These are phyloP conservation scores for Dione juno DNA, from an alignment of 2,888 invertebrate species.

Conservation along the genomic window DNA sequence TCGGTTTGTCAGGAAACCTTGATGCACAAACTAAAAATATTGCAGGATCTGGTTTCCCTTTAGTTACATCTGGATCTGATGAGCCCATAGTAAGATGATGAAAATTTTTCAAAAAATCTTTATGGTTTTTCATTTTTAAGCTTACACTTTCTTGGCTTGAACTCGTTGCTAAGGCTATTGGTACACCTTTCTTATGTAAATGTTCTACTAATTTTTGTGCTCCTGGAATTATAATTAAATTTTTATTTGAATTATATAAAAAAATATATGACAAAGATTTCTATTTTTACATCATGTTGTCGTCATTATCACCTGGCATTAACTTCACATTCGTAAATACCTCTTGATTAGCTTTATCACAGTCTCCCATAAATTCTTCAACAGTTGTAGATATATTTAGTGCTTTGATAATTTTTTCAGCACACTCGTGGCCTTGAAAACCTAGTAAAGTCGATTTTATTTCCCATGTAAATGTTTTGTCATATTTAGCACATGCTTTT, in stretches of 20 bases:
- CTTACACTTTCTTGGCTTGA: conserved; percentile 88
- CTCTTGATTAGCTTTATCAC: conserved; percentile 78
- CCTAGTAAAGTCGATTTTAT: conserved; percentile 89
- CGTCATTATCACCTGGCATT: conserved; percentile 90
- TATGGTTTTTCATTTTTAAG: conserved; percentile 86
- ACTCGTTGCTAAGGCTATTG: conserved; percentile 94
- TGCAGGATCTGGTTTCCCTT: conserved; percentile 94
- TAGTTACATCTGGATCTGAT: conserved; percentile 91
- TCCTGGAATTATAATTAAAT: conserved; percentile 85
- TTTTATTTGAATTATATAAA: too few species aligned
- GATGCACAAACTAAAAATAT: conserved; percentile 91
- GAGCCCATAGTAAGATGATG: conserved; percentile 91
- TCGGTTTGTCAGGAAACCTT: conserved; percentile 87
- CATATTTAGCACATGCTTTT: conserved; percentile 86
- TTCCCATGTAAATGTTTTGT: conserved; percentile 90
- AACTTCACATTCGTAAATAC: conserved; percentile 85
- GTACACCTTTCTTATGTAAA: conserved; percentile 87
- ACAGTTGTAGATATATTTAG: conserved; percentile 86
- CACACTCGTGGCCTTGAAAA: conserved; percentile 85
- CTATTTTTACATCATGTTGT: too few species aligned
- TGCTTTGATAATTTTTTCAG: conserved; percentile 82
- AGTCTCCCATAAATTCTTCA: conserved; percentile 85
- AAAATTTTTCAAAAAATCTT: conserved; percentile 86
- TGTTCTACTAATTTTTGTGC: conserved; percentile 90
- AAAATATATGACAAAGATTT: too few species aligned